Conservation (phyloP, 2,797 vertebrate genomes). For the Psittacula echo region DNA sequence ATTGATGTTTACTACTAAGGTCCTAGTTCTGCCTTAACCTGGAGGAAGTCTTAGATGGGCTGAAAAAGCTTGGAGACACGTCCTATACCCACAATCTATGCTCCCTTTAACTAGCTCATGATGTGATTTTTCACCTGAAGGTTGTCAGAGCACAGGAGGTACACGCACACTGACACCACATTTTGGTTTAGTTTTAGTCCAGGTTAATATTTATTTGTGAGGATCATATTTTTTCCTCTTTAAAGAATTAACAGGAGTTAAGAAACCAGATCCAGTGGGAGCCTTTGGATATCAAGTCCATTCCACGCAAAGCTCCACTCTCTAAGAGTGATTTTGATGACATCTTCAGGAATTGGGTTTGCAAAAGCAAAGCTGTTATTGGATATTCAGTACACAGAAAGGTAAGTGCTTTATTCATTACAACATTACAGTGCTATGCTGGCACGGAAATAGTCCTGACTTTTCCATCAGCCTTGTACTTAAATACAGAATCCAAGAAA, state of each 20-base stretch:
- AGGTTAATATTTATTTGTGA: not conserved
- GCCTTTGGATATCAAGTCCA: not conserved
- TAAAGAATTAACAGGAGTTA: not conserved
- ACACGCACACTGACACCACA: accelerated
- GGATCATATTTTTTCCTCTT: not conserved
- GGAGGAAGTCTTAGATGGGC: not conserved
- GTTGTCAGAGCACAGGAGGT: not conserved
- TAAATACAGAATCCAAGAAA: not conserved
- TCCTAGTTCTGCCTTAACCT: not conserved
- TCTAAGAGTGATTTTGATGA: not conserved
- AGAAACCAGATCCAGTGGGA: not conserved
- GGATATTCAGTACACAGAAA: constrained; percentile 22
- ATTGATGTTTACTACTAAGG: not conserved
- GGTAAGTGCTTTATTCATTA: not conserved
- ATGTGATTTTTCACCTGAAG: not conserved
- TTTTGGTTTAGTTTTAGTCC: not conserved
- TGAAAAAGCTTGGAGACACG: not conserved
- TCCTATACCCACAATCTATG: not conserved
- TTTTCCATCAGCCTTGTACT: not conserved
- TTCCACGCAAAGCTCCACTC: not conserved
- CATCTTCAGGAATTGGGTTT: not conserved
- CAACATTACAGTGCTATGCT: not conserved
- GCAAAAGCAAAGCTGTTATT: not conserved
- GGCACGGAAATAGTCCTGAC: not conserved
- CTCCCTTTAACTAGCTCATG: not conserved